A percentile compares a stretch with the other conserved stretches of the same genome.
These are phyloP conservation scores for Alca torda DNA, from an alignment of 2,797 vertebrate genomes.

Conservation along the genomic window DNA sequence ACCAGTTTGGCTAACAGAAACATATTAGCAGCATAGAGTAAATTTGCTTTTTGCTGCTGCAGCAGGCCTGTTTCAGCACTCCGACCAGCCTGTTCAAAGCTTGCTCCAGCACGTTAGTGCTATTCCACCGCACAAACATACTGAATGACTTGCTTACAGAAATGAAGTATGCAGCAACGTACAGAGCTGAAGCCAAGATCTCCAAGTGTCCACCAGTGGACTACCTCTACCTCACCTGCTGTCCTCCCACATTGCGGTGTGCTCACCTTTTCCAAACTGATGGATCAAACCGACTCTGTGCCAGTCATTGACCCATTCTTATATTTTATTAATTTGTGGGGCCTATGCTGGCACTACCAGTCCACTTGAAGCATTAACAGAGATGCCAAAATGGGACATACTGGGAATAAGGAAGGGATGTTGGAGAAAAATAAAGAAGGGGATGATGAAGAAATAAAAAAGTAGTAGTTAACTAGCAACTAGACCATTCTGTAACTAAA, in stretches of 20 bases:
- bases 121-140: background rate
- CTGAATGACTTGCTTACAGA: background rate
- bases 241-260: background rate
- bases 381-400: background rate
- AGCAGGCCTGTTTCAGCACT: background rate
- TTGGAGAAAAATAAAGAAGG: background rate
- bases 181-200: background rate
- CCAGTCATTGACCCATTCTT: background rate
- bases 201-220: background rate
- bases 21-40: background rate
- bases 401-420: background rate
- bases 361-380: background rate
- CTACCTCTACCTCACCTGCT: background rate
- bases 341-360: background rate
- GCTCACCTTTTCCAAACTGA: background rate
- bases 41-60: background rate
- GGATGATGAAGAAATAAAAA: background rate
- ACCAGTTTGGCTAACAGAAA: background rate
- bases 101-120: background rate
- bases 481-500: background rate
- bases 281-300: background rate
- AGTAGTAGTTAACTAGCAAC: background rate
- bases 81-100: background rate
- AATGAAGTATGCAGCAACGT: background rate
- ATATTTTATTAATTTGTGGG: background rate